Evolutionary conservation across 2,888 invertebrate species (phyloP), one percentile per base, ranked within the genome.

Genomic region (Cordylochernes scorpioides): DNA sequence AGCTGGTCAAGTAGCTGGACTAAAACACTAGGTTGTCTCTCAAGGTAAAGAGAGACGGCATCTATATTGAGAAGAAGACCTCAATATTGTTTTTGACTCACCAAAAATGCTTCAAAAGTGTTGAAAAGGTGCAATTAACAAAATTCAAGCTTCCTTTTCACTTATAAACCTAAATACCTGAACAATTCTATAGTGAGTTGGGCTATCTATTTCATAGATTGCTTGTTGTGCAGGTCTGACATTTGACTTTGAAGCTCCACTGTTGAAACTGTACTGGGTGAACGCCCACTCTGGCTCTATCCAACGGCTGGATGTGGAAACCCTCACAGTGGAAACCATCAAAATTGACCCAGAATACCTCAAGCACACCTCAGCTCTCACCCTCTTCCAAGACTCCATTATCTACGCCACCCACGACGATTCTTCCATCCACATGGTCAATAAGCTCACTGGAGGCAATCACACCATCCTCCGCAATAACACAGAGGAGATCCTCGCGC

Each of bases 191-290:
- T 12, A 4, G 14, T 4, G 10, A 22, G 14, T 22, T 5, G 14
- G 8, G 10, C 10, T 19, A 19, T 9, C 8, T 9, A 19, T 19
- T 10, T 22, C 3, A 22, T 5, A 24, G 15, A 21, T 29, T 27
- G 27, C 8, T 29, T 25, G 15, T 19, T 27, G 52, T 40, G 41
- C 58, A 61, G 68, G 68, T 48, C 47, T 72, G 43, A 57, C 60
- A 9, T 52, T 68, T 45, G 71, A 72, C 49, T 51, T 59, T 33
- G 56, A 56, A 15, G 50, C 53, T 2, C 19, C 27, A 15, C 26
- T 29, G 5, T 53, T 61, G 36, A 59, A 65, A 2, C 52, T 82
- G 31, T 80, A 74, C 55, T 80, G 73, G 67, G 62, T 69, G 3
- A 65, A 64, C 44, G 48, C 45, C 7, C 57, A 57, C 25, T 57